Evolutionary conservation across 2,113 vertebrate genomes (phyloP).

Genomic region (Herpetotheres cachinnans): DNA sequence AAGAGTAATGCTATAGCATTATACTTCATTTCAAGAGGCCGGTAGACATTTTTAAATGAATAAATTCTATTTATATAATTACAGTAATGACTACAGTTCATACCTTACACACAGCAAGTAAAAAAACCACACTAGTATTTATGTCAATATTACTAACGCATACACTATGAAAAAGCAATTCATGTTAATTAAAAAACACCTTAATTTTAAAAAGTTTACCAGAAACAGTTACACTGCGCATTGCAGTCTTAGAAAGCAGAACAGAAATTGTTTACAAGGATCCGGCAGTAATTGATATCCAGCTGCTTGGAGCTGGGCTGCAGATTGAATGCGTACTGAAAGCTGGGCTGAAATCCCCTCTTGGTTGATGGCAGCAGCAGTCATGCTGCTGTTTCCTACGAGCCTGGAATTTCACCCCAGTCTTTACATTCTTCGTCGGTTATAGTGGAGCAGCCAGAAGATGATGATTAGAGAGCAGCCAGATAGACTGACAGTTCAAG

Average conservation of each 20-base stretch:
- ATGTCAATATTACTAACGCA: neutral
- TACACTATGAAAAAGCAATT: neutral
- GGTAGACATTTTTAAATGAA: constrained; percentile 21
- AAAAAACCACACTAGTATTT: neutral
- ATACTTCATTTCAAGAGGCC: neutral
- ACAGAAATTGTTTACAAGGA: neutral
- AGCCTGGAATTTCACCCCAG: constrained; percentile 15
- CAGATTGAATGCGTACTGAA: neutral
- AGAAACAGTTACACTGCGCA: neutral
- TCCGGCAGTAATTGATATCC: neutral
- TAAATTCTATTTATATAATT: constrained; percentile 60
- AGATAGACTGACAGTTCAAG: neutral
- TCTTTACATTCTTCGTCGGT: constrained; percentile 17
- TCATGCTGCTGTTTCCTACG: neutral
- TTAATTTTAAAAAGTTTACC: neutral
- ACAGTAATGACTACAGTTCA: constrained; percentile 17
- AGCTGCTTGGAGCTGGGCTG: neutral
- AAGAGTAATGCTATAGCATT: neutral
- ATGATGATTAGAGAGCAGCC: neutral
- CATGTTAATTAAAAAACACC: constrained; percentile 3
- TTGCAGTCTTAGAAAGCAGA: neutral
- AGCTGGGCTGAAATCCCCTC: neutral
- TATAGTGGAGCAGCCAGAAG: neutral
- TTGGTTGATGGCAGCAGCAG: neutral
- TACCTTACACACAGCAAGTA: constrained; percentile 28